Conservation (phyloP, 2,113 vertebrate genomes). For the Cacatua alba region DNA sequence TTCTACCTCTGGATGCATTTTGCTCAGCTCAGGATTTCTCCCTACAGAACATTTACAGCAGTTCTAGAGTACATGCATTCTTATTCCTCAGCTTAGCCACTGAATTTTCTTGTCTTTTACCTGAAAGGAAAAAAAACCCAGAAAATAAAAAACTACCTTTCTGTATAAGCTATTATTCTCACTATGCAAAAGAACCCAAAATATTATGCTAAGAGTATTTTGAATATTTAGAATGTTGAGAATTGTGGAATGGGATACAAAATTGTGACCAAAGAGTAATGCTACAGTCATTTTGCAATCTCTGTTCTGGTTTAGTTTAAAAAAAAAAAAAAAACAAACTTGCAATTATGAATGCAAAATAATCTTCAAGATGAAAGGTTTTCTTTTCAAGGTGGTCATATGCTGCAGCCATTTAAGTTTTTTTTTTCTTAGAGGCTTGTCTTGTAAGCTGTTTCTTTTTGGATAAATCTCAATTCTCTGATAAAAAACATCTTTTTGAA, state of each 20-base stretch:
- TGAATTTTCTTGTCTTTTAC: background rate
- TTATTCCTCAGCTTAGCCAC: background rate
- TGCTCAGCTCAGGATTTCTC: fast-evolving
- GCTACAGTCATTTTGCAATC: background rate
- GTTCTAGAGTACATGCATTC: background rate
- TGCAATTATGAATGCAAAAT: background rate
- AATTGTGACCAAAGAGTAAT: background rate
- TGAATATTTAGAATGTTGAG: background rate
- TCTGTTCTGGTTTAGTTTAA: background rate
- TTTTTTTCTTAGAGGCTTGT: background rate
- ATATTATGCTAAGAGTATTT: background rate
- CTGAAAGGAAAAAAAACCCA: background rate
- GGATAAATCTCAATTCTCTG: background rate
- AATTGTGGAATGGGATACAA: background rate
- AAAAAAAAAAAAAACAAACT: background rate
- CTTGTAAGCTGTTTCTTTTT: background rate
- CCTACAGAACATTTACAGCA: background rate
- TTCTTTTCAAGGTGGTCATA: background rate
- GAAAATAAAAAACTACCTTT: background rate
- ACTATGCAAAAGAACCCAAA: background rate
- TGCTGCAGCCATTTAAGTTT: background rate
- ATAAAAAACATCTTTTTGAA: background rate
- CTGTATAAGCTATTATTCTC: background rate
- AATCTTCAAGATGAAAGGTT: background rate
- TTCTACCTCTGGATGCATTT: background rate